Conservation (phyloP, 2,113 vertebrate genomes). For the Polypterus bichir region DNA sequence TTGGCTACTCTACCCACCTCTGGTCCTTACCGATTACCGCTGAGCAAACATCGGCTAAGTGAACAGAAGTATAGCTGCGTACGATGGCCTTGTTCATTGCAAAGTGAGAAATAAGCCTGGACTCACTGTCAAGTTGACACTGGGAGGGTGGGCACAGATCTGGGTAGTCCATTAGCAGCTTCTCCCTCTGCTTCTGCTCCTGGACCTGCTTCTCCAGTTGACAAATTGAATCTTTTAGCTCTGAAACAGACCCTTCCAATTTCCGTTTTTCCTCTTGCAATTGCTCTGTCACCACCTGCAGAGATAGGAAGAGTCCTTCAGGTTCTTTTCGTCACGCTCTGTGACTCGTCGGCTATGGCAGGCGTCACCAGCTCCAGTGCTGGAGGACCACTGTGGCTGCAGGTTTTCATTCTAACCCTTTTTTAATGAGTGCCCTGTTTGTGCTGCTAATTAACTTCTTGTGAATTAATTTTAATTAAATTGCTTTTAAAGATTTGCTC, state of each 20-base stretch:
- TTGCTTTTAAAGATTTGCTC: too few species aligned
- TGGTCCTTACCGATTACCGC: too few species aligned
- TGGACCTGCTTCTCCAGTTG: slow-evolving; percentile 36
- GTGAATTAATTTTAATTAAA: too few species aligned
- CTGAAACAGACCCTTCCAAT: slow-evolving; percentile 32
- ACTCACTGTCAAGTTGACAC: slow-evolving; percentile 60
- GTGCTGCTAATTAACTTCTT: too few species aligned
- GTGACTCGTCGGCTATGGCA: not conserved
- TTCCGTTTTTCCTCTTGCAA: slow-evolving; percentile 54
- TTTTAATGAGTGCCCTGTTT: too few species aligned
- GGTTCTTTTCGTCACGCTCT: not conserved
- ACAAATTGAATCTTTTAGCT: slow-evolving; percentile 35
- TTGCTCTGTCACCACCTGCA: slow-evolving; percentile 44
- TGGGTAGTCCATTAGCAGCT: slow-evolving; percentile 72
- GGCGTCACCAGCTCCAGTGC: too few species aligned
- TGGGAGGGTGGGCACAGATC: slow-evolving; percentile 52
- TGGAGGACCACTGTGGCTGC: too few species aligned
- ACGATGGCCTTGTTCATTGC: too few species aligned
- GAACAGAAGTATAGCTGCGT: too few species aligned
- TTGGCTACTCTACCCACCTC: too few species aligned
- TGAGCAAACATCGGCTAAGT: too few species aligned
- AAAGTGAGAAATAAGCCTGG: not conserved
- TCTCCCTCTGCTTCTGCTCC: slow-evolving; percentile 55
- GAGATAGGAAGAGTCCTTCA: not conserved
- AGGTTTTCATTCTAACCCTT: too few species aligned